Base-by-base conservation (phyloP, 2,113 vertebrate species). In the Tautogolabrus adspersus region DNA sequence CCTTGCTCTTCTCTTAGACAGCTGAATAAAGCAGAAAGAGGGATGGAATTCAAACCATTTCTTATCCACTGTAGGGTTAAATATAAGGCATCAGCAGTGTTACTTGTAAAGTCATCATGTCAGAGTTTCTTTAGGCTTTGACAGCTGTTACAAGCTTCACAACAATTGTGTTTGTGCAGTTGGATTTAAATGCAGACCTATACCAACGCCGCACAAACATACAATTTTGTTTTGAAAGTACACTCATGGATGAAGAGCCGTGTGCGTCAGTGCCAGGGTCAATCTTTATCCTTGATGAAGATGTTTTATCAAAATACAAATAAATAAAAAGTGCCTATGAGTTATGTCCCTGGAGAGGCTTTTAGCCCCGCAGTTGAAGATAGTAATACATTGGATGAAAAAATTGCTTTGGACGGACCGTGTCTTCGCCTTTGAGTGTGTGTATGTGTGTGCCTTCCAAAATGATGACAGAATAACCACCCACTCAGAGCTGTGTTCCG, bases 401-500 rank as follows among this genome's bases (percentile, higher is more conserved):
- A 65, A 86, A 79, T 47, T n/a, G 79, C 46, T 68, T 65, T 74
- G 63, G 76, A 54, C 47, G 63, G 77, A 76, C 74, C 15, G 16
- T 52, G 66, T 79, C 4, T 13, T 21, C 65, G 73, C 49, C 15
- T 44, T 10, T 62, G 34, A 42, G 11, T 46, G 30, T 57, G 59
- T 70, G 69, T 55, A 57, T 65, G 68, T 65, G 74, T 30, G 56
- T 55, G 44, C 15, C 68, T 51, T 86, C 77, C 66, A 85, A 87
- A 90, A 88, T 71, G 82, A 90, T 90, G 87, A 89, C 85, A 90
- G 82, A 89, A 90, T 90, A 91, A 91, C 84, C 88, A 81, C 82
- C 90, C 85, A 86, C 87, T 90, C 85, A 81, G 72, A 73, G 86
- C 81, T 40, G 74, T 64, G 85, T 89, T 90, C 81, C 21, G 59